Conservation (phyloP, 2,797 vertebrate genomes). For the Eurystomus glaucurus region DNA sequence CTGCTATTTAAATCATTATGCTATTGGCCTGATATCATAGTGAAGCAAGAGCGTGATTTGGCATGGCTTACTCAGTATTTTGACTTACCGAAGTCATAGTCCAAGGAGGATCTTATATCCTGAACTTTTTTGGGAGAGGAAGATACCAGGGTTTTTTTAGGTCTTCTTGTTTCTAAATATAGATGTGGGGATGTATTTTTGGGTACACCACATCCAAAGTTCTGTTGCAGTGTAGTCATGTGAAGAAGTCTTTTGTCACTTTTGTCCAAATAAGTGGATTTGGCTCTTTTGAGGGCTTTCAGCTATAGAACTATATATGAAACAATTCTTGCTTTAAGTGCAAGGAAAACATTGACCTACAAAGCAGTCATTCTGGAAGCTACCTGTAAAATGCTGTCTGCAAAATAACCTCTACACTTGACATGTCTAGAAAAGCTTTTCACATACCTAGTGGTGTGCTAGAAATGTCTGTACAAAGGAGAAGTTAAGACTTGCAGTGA, state of each 20-base stretch:
- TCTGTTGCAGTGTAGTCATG: neutral
- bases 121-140: neutral
- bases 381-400: neutral
- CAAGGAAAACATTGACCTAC: neutral
- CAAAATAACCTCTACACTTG: neutral
- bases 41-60: neutral
- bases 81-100: neutral
- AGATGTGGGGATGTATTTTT: neutral
- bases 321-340: neutral
- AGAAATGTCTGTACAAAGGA: neutral
- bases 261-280: neutral
- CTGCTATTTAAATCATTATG: neutral
- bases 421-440: neutral
- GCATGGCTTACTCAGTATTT: neutral
- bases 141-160: neutral
- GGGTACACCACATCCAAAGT: neutral
- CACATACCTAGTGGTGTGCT: neutral
- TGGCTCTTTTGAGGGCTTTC: neutral
- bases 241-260: neutral
- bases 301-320: neutral
- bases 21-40: neutral
- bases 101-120: neutral
- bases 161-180: neutral
- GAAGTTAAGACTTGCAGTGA: neutral
- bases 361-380: neutral